Percentiles rank a stretch among this genome's conserved stretches.
These are phyloP conservation scores for Acanthochromis polyacanthus DNA, from an alignment of 2,113 vertebrate genomes.

Conservation along the genomic window DNA sequence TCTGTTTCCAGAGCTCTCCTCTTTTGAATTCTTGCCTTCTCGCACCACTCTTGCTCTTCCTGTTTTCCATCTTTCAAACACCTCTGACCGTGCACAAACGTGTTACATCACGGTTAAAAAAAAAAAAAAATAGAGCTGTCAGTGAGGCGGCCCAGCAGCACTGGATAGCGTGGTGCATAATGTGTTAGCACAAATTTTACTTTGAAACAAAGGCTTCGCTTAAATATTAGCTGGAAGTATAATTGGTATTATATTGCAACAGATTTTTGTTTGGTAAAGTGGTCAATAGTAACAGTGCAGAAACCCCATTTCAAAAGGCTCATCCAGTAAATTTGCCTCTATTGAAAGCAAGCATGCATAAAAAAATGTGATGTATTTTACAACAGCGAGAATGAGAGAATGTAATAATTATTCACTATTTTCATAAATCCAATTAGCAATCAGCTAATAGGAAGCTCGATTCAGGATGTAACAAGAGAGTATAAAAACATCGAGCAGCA, in stretches of 20 bases:
- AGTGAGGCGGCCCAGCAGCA: no score
- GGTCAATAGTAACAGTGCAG: background rate
- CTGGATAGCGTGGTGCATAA: conserved; percentile 41
- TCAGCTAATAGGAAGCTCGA: background rate
- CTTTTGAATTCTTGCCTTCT: no score
- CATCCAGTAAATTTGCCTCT: background rate
- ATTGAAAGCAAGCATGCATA: background rate
- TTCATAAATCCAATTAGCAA: background rate
- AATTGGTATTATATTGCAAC: conserved; percentile 4
- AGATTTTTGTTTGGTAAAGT: conserved; percentile 11
- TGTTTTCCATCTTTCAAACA: no score
- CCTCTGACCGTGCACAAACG: no score
- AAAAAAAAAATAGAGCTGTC: no score
- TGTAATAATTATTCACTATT: background rate
- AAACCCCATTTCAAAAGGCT: conserved; percentile 8
- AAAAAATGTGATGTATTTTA: background rate
- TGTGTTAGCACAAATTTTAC: conserved; percentile 46
- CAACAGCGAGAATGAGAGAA: background rate
- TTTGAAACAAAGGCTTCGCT: conserved; percentile 29
- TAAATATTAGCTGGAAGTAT: conserved; percentile 44
- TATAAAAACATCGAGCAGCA: background rate
- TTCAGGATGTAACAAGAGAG: background rate
- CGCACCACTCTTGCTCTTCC: no score
- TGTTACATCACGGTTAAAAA: no score
- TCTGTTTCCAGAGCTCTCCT: no score